Conservation (phyloP, 2,797 vertebrate genomes). For the Premnoplex brunnescens region DNA sequence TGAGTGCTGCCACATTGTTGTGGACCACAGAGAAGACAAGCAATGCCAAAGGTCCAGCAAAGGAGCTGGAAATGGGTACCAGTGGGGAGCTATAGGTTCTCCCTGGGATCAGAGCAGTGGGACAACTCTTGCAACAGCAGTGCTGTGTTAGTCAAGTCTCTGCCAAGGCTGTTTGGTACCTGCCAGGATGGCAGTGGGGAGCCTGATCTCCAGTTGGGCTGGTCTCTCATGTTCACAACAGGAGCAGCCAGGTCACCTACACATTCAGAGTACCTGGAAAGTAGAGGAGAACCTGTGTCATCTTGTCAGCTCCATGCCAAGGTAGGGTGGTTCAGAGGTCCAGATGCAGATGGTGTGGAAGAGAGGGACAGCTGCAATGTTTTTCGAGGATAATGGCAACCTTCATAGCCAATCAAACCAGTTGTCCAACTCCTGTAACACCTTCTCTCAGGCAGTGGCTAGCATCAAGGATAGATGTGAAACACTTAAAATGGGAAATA, state of each 20-base stretch:
- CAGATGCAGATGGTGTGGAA: not conserved
- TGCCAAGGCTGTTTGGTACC: not conserved
- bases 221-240: not conserved
- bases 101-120: not conserved
- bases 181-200: not conserved
- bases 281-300: not conserved
- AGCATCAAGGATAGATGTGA: slow-evolving; percentile 59
- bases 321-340: not conserved
- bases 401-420: slow-evolving; percentile 50
- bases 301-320: not conserved
- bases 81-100: rapidly evolving
- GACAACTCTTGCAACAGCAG: not conserved
- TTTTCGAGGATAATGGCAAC: slow-evolving; percentile 29
- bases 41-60: not conserved
- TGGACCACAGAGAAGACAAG: rapidly evolving
- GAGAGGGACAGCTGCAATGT: not conserved
- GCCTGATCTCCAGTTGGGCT: not conserved
- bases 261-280: rapidly evolving
- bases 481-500: slow-evolving; percentile 67
- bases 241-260: not conserved
- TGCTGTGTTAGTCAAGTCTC: rapidly evolving
- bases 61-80: not conserved
- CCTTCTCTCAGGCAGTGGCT: not conserved
- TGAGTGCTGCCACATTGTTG: rapidly evolving
- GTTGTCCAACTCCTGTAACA: not conserved